These are phyloP conservation scores for Euphydryas editha DNA, from an alignment of 2,888 invertebrate species.

Conservation along the genomic window DNA sequence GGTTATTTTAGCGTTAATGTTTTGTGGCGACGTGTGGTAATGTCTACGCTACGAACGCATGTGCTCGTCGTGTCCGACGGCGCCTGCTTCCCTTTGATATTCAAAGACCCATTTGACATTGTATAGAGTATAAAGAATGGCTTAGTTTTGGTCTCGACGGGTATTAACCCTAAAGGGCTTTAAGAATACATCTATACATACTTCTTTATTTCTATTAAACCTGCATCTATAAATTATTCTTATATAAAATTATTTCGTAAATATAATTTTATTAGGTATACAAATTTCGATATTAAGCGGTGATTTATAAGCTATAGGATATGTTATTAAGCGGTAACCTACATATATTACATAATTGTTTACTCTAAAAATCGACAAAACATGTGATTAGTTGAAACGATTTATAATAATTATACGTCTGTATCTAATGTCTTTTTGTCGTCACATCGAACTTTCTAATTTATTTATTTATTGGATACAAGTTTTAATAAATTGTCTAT, in stretches of 20 bases:
- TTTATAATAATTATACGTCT: no score
- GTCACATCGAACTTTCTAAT: no score
- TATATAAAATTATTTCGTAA: not conserved
- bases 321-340: not conserved
- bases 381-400: no score
- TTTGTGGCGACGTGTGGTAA: conserved; percentile 13
- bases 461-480: no score
- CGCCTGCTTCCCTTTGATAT: conserved; percentile 28
- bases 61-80: conserved; percentile 12
- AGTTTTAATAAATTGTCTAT: no score
- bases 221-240: not conserved
- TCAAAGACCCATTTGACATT: conserved; percentile 27
- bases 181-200: conserved; percentile 10
- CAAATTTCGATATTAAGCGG: not conserved
- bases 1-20: conserved; percentile 7
- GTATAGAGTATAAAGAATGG: conserved; percentile 14
- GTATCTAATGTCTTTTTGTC: no score
- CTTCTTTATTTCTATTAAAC: not conserved
- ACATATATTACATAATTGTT: no score
- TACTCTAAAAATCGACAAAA: no score
- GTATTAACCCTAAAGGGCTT: conserved; percentile 22
- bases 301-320: not conserved
- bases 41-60: conserved; percentile 13
- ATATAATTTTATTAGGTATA: not conserved
- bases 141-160: conserved; percentile 13